A percentile compares a stretch with the other conserved stretches of the same genome.
Conservation (phyloP, 2,888 invertebrate species). For the Atherix ibis region DNA sequence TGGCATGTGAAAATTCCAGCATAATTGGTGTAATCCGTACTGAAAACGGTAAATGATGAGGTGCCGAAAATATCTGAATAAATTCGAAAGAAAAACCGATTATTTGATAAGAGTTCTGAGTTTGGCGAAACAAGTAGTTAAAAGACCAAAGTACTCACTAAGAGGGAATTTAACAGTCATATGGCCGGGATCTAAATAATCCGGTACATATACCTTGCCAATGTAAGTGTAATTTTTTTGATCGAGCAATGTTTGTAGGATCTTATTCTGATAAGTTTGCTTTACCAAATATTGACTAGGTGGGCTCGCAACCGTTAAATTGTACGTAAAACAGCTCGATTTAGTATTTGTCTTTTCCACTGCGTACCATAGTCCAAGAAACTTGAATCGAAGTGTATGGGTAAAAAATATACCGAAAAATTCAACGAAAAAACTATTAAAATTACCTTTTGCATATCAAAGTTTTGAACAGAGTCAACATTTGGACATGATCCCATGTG, state of each 20-base stretch:
- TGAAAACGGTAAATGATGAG: slow-evolving; percentile 55
- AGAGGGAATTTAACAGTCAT: slow-evolving; percentile 66
- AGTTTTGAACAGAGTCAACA: too few relatives aligned
- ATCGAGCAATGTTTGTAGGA: slow-evolving; percentile 51
- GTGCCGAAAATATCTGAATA: slow-evolving; percentile 55
- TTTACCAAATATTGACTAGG: slow-evolving; percentile 52
- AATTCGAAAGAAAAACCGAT: slow-evolving; percentile 7
- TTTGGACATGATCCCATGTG: too few relatives aligned
- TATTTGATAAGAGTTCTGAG: not conserved
- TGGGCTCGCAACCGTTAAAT: slow-evolving; percentile 53
- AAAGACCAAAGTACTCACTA: slow-evolving; percentile 45
- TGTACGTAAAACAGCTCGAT: slow-evolving; percentile 63
- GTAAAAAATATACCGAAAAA: too few relatives aligned
- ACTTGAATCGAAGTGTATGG: slow-evolving; percentile 35
- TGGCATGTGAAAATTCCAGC: slow-evolving; percentile 70
- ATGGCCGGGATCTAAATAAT: slow-evolving; percentile 45
- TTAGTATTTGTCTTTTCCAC: slow-evolving; percentile 70
- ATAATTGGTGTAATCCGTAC: slow-evolving; percentile 57
- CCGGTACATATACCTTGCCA: slow-evolving; percentile 49
- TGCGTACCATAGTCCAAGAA: slow-evolving; percentile 67
- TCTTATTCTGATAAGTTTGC: slow-evolving; percentile 56
- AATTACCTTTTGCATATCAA: too few relatives aligned
- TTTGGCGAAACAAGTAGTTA: slow-evolving; percentile 3
- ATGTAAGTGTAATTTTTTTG: slow-evolving; percentile 68
- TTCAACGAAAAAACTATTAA: too few relatives aligned